A percentile compares a stretch with the other conserved stretches of the same genome.
Evolutionary conservation across 2,113 vertebrate genomes (phyloP).

Genomic region (Myiozetetes cayanensis): DNA sequence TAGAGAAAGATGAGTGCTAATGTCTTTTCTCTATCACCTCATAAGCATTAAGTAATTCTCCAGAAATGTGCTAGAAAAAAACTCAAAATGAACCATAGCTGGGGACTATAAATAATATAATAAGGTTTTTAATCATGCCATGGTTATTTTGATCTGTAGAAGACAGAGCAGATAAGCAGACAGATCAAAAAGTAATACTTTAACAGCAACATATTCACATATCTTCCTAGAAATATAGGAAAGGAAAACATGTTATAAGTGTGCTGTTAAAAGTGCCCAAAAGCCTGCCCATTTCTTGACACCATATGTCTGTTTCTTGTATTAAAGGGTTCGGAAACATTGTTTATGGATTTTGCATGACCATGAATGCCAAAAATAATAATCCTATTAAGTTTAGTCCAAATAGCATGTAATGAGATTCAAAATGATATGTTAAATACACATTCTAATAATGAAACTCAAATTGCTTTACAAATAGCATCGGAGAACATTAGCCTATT

Average conservation of each 20-base stretch:
- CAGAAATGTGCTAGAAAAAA: background rate
- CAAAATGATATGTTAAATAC: constrained; percentile 71
- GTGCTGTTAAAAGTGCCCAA: background rate
- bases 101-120: background rate
- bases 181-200: background rate
- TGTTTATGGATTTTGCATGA: constrained; percentile 62
- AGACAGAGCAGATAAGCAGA: background rate
- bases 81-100: background rate
- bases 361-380: constrained; percentile 71
- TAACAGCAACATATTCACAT: background rate
- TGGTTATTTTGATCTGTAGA: background rate
- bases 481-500: constrained; percentile 68
- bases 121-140: background rate
- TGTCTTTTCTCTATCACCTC: background rate
- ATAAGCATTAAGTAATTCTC: background rate
- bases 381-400: constrained; percentile 66
- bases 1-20: background rate
- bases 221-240: background rate
- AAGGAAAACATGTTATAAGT: background rate
- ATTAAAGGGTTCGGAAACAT: constrained; percentile 47
- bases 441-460: constrained; percentile 69
- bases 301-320: constrained; percentile 51
- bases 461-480: constrained; percentile 72
- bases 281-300: constrained; percentile 32
- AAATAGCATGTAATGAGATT: constrained; percentile 71